These are phyloP conservation scores for Napeogenes sylphis DNA, from an alignment of 2,888 invertebrate genomes.

Conservation along the genomic window DNA sequence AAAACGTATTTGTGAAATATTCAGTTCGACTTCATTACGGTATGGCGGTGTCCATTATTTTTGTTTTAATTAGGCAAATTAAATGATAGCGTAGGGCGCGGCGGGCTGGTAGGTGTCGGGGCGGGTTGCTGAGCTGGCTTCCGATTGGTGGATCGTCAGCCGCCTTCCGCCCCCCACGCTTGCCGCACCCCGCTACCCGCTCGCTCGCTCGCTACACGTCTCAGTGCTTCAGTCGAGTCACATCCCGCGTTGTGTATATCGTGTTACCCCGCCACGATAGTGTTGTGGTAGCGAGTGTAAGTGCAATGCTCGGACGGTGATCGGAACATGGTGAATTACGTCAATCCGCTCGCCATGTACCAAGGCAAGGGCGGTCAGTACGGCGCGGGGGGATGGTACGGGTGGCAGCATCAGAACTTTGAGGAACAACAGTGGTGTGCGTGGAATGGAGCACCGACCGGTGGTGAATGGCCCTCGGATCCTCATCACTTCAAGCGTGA, in stretches of 20 bases:
- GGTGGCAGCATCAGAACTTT: slow-evolving; percentile 73
- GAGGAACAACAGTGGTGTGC: slow-evolving; percentile 79
- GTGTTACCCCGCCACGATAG: slow-evolving; percentile 38
- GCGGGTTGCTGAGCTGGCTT: slow-evolving; percentile 29
- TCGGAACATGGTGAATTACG: slow-evolving; percentile 85
- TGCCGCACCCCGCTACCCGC: slow-evolving; percentile 27
- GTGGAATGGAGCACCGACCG: slow-evolving; percentile 72
- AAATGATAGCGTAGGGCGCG: slow-evolving; percentile 50
- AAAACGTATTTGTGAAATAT: slow-evolving; percentile 29
- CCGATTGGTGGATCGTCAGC: slow-evolving; percentile 50
- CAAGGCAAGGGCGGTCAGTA: slow-evolving; percentile 79
- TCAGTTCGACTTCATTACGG: slow-evolving; percentile 50
- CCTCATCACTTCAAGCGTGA: slow-evolving; percentile 70
- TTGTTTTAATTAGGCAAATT: slow-evolving; percentile 72
- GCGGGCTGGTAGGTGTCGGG: slow-evolving; percentile 29
- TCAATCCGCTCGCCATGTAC: slow-evolving; percentile 82
- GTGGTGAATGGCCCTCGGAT: slow-evolving; percentile 69
- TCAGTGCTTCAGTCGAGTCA: slow-evolving; percentile 54
- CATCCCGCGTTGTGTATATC: slow-evolving; percentile 53
- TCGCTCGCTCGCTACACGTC: slow-evolving; percentile 26
- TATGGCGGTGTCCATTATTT: slow-evolving; percentile 63
- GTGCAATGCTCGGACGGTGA: slow-evolving; percentile 74
- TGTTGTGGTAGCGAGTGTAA: slow-evolving; percentile 70
- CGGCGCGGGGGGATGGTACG: slow-evolving; percentile 70
- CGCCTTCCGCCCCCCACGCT: slow-evolving; percentile 43